Evolutionary conservation across 2,113 vertebrate genomes (phyloP).

Genomic region (Sebastes schlegelii): DNA sequence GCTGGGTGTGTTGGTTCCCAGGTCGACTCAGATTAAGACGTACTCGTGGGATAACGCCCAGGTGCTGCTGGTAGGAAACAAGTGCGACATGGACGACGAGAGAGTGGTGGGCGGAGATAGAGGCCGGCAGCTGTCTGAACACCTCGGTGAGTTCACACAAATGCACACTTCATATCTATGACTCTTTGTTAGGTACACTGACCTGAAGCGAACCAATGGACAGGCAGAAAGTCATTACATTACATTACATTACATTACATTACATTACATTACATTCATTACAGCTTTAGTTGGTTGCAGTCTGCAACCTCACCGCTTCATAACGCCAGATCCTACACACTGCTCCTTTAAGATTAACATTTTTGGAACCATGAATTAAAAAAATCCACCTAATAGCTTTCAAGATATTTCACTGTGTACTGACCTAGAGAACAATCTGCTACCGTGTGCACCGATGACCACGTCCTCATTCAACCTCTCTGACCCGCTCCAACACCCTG

Average conservation of each 20-base stretch:
- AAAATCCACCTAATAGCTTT: background rate
- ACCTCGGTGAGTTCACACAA: conserved; percentile 87
- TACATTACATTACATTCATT: too few relatives aligned
- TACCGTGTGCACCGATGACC: background rate
- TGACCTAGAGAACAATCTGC: background rate
- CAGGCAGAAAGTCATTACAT: background rate
- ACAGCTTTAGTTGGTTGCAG: too few relatives aligned
- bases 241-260: too few relatives aligned
- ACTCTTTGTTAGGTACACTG: conserved; percentile 5
- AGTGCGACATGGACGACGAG: conserved; percentile 98
- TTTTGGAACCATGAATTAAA: background rate
- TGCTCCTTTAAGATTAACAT: background rate
- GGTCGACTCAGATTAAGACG: conserved; percentile 98
- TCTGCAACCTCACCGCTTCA: too few relatives aligned
- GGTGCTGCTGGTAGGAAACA: conserved; percentile 97
- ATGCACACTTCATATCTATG: conserved; percentile 4
- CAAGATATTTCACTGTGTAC: background rate
- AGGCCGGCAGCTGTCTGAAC: conserved; percentile 92
- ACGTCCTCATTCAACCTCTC: background rate
- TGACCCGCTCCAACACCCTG: background rate
- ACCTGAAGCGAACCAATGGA: background rate
- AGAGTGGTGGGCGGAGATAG: conserved; percentile 91
- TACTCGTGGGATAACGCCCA: conserved; percentile 99
- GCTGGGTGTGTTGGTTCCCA: conserved; percentile 64
- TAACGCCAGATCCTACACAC: too few relatives aligned